These are phyloP conservation scores for Paradoxurus hermaphroditus DNA, from an alignment of 2,113 vertebrate genomes.

Conservation along the genomic window DNA sequence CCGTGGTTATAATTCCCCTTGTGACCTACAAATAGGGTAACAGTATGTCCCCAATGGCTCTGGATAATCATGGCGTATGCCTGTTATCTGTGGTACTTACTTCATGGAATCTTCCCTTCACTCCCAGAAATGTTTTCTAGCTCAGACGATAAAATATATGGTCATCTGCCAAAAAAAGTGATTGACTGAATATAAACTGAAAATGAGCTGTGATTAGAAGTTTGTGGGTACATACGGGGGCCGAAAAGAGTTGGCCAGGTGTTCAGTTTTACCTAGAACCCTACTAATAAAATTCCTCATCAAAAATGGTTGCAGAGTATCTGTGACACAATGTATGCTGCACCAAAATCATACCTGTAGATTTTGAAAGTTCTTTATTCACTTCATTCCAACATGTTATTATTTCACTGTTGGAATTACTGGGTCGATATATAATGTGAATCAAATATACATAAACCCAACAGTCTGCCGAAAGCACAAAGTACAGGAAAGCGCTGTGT, in stretches of 20 bases:
- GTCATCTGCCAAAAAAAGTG: neutral
- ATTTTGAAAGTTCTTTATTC: neutral
- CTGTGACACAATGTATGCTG: neutral
- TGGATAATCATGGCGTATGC: neutral
- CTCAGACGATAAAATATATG: neutral
- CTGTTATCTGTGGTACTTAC: neutral
- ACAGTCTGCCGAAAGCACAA: neutral
- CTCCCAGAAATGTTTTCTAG: neutral
- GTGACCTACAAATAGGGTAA: neutral
- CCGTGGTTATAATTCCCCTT: neutral
- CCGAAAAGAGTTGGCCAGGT: neutral
- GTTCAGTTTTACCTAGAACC: neutral
- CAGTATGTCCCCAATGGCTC: neutral
- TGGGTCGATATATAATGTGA: neutral
- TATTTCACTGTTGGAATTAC: neutral
- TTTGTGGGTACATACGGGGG: neutral
- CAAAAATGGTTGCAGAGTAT: neutral
- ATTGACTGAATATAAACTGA: neutral
- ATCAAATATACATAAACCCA: neutral
- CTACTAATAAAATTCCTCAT: neutral
- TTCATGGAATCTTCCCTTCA: neutral
- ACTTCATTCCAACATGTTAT: neutral
- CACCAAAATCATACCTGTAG: neutral
- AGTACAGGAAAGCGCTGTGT: neutral
- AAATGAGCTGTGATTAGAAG: neutral